phyloP scores from a whole-genome alignment of 2,797 vertebrate genomes.

The Lateolabrax maculatus region DNA sequence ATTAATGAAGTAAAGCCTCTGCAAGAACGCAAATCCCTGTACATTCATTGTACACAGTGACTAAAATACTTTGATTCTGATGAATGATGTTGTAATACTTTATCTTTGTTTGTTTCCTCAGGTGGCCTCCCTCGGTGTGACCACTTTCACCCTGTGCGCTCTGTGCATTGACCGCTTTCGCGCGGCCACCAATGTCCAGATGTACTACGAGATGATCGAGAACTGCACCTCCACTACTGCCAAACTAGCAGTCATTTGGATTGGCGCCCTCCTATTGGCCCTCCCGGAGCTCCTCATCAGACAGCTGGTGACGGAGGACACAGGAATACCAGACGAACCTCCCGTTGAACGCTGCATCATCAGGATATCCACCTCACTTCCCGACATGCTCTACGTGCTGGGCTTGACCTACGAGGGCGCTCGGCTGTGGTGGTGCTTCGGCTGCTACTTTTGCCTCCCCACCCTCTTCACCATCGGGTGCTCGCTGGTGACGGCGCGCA shows the following conservation, averaged over 20 bases:
- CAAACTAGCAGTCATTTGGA: slow-evolving; percentile 98
- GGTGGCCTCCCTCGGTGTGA: slow-evolving; percentile 97
- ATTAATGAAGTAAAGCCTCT: neutral
- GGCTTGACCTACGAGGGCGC: slow-evolving; percentile 96
- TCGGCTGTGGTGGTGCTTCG: slow-evolving; percentile 98
- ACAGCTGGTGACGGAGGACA: slow-evolving; percentile 90
- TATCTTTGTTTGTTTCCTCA: slow-evolving; percentile 70
- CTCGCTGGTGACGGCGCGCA: slow-evolving; percentile 94
- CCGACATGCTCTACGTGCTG: slow-evolving; percentile 95
- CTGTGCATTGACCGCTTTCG: slow-evolving; percentile 98
- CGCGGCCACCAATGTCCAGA: slow-evolving; percentile 97
- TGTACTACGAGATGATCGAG: slow-evolving; percentile 99
- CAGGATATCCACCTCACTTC: slow-evolving; percentile 93
- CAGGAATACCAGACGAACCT: slow-evolving; percentile 66
- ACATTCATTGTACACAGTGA: neutral
- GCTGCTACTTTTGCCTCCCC: slow-evolving; percentile 98
- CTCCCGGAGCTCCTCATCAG: slow-evolving; percentile 96
- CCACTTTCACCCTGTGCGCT: slow-evolving; percentile 96
- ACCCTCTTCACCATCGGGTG: slow-evolving; percentile 98
- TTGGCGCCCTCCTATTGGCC: slow-evolving; percentile 94
- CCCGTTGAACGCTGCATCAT: slow-evolving; percentile 90
- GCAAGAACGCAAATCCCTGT: neutral
- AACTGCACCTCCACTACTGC: slow-evolving; percentile 96
- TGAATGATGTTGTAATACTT: neutral
- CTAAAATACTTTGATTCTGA: slow-evolving; percentile 6